A percentile compares a stretch with the other conserved stretches of the same genome.
Evolutionary conservation across 2,113 vertebrate genomes (phyloP).

Genomic region (Odocoileus hemionus): DNA sequence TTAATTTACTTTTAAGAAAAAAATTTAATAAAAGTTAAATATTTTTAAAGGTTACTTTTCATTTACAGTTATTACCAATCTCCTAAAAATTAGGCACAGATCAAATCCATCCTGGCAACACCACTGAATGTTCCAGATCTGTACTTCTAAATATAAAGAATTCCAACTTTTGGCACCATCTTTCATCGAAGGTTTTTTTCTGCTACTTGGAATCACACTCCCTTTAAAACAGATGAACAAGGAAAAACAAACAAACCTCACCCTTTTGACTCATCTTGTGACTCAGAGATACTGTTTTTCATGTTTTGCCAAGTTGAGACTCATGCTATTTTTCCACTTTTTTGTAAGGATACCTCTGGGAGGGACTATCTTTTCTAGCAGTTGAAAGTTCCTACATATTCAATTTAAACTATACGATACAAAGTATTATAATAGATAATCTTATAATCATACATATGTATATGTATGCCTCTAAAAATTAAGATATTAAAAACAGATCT

Average conservation of each 20-base stretch:
- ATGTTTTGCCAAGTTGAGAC: slow-evolving; percentile 34
- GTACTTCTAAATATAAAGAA: slow-evolving; percentile 12
- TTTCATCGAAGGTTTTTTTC: not conserved
- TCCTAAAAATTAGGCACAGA: not conserved
- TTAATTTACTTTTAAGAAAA: not conserved
- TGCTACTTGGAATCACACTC: not conserved
- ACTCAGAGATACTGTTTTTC: slow-evolving; percentile 57
- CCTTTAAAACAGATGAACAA: slow-evolving; percentile 48
- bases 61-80: not conserved
- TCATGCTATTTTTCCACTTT: slow-evolving; percentile 11
- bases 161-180: not conserved
- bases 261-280: slow-evolving; percentile 57
- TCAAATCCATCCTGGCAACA: not conserved
- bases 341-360: not conserved
- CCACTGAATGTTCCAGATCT: not conserved
- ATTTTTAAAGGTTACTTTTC: not conserved
- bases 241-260: slow-evolving; percentile 34
- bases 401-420: not conserved
- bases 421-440: not conserved
- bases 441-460: not conserved
- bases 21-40: not conserved
- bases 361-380: not conserved
- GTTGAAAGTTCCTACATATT: not conserved
- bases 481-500: not conserved
- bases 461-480: not conserved